Evolutionary conservation across 2,113 vertebrate species (phyloP).

Genomic region (Marmota flaviventris): DNA sequence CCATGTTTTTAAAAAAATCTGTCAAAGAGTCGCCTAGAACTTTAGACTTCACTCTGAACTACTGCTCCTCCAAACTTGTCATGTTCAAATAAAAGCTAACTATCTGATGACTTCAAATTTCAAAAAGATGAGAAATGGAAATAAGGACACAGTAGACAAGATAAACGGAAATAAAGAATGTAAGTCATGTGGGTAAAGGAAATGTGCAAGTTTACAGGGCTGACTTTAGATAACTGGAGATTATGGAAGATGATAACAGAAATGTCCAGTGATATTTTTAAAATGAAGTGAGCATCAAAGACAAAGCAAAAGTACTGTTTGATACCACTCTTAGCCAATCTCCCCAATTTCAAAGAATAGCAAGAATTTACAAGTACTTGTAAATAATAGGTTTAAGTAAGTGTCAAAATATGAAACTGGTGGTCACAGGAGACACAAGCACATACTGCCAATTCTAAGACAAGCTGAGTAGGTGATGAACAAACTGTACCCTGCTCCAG

Average conservation of each 20-base stretch:
- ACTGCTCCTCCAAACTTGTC: background rate
- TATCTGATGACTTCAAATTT: background rate
- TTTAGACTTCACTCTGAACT: background rate
- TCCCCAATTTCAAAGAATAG: background rate
- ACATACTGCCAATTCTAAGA: background rate
- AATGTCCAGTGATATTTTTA: background rate
- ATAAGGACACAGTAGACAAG: background rate
- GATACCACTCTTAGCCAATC: background rate
- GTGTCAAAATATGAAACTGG: background rate
- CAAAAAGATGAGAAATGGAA: background rate
- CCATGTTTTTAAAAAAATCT: background rate
- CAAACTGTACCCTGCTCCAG: rapidly evolving
- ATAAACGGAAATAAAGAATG: background rate
- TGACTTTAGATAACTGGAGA: background rate
- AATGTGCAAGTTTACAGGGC: background rate
- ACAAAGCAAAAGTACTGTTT: background rate
- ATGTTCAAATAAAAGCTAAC: background rate
- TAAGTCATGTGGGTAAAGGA: background rate
- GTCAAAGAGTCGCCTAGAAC: background rate
- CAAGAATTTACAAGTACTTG: background rate
- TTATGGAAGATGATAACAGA: background rate
- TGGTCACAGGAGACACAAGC: rapidly evolving
- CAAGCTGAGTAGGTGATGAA: background rate
- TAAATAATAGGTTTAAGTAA: background rate
- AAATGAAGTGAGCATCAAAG: background rate